Base-by-base conservation (phyloP, 2,113 vertebrate genomes). In the Lynx canadensis region DNA sequence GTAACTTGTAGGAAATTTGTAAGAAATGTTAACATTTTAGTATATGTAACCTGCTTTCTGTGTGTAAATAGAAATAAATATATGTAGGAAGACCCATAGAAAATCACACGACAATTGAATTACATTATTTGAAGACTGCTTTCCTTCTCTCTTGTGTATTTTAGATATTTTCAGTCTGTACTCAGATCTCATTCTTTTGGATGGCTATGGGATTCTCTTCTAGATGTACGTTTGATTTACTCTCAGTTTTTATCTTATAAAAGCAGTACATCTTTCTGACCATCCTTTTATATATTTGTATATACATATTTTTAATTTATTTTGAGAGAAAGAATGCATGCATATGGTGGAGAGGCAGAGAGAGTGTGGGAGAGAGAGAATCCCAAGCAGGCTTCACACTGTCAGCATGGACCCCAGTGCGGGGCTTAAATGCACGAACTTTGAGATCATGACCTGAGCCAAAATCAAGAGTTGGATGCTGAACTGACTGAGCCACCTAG, bases 1-100 rank as follows among this genome's bases (percentile, higher is more conserved):
- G 19, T 65, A 55, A 76, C n/a, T 50, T n/a, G 4, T 73, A 91
- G 41, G 19, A 80, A 55, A 76, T 21, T 50, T n/a, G 3, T 74
- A 91, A 33, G n/a, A 80, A 80, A n/a, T 50, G 36, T 84, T 84
- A 69, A 71, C 9, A 60, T 84, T 96, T 89, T 82, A 19, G 1
- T 57, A 9, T 88, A 69, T 82, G 7, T 80, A 36, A 86, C 36
- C n/a, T 38, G 12, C 41, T 85, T 68, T 85, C 18, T 92, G 6
- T 81, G 14, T 91, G 10, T 87, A 91, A 81, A 65, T 73, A 80
- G 63, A 85, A 96, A n/a, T 85, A 38, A 79, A 55, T 85, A 48
- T 33, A 1, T 89, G 4, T 83, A 21, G 81, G 48, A 66, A 65
- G 63, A 10, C 15, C 84, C 27, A 55, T 18, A 84, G 69, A 89